Conservation (phyloP, 1,140 invertebrate species). For the Macrosteles quadrilineatus region DNA sequence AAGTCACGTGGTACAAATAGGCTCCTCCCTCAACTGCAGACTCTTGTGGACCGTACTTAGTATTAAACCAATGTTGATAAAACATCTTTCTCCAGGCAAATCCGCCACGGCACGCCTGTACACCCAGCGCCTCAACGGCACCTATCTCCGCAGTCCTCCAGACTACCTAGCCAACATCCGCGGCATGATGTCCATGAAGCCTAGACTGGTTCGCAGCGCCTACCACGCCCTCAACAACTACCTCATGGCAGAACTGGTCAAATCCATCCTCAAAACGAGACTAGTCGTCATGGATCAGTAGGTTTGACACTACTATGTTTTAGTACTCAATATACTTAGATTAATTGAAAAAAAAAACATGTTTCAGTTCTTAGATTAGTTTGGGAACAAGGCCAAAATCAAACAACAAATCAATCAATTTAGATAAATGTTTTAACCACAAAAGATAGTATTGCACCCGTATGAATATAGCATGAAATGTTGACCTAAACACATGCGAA, state of each 20-base stretch:
- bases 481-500: no score
- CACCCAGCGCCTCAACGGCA: not conserved
- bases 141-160: conserved; percentile 7
- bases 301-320: no score
- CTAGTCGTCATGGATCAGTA: conserved; percentile 24
- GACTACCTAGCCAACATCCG: conserved; percentile 3
- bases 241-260: conserved; percentile 6
- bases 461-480: no score
- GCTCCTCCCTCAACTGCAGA: no score
- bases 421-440: no score
- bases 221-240: conserved; percentile 21
- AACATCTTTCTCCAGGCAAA: conserved; percentile 3
- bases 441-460: no score
- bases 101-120: not conserved
- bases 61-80: no score
- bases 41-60: no score
- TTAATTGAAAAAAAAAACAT: no score
- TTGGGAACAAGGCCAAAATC: not conserved
- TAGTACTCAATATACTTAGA: no score
- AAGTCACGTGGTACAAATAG: no score
- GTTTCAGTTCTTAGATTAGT: not conserved
- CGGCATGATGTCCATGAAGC: not conserved
- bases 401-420: no score
- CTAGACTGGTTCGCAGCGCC: conserved; percentile 2
- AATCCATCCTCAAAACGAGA: not conserved